These are phyloP conservation scores for Haliclona indistincta DNA, from an alignment of 37 sponge, comb jelly and placozoan species.

Conservation along the genomic window DNA sequence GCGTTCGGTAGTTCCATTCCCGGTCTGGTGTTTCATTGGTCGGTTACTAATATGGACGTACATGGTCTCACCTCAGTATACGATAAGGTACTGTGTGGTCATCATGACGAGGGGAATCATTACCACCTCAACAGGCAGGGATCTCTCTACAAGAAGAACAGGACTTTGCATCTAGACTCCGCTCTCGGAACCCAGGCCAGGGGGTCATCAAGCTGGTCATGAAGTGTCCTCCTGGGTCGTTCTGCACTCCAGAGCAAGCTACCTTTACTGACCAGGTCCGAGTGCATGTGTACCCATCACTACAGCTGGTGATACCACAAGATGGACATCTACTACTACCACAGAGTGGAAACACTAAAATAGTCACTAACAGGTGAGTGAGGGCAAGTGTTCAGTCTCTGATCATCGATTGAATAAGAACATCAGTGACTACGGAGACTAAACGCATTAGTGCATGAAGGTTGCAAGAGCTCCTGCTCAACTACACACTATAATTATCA, in stretches of 20 bases:
- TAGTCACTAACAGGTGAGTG: constrained; percentile 64
- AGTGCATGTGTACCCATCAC: constrained; percentile 56
- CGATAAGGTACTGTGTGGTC: constrained; percentile 34
- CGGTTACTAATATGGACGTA: constrained; percentile 76
- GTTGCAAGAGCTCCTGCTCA: too few relatives aligned
- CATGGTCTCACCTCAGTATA: constrained; percentile 72
- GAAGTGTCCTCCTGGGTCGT: constrained; percentile 45
- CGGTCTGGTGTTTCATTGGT: constrained; percentile 75
- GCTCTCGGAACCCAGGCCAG: constrained; percentile 61
- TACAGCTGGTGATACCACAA: constrained; percentile 50
- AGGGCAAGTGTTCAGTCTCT: too few relatives aligned
- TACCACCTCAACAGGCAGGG: constrained; percentile 44
- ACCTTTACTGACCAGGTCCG: constrained; percentile 58
- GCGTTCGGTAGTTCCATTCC: constrained; percentile 59
- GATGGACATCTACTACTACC: constrained; percentile 71
- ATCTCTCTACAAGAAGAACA: constrained; percentile 65
- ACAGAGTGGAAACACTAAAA: constrained; percentile 53
- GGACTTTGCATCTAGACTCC: constrained; percentile 64
- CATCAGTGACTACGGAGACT: too few relatives aligned
- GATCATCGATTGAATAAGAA: too few relatives aligned
- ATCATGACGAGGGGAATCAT: neutral
- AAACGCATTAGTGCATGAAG: too few relatives aligned
- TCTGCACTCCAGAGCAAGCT: constrained; percentile 62
- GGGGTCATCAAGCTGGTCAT: constrained; percentile 32
- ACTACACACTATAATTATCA: too few relatives aligned